Conservation (phyloP, 2,888 invertebrate genomes). For the Pherbina coryleti region DNA sequence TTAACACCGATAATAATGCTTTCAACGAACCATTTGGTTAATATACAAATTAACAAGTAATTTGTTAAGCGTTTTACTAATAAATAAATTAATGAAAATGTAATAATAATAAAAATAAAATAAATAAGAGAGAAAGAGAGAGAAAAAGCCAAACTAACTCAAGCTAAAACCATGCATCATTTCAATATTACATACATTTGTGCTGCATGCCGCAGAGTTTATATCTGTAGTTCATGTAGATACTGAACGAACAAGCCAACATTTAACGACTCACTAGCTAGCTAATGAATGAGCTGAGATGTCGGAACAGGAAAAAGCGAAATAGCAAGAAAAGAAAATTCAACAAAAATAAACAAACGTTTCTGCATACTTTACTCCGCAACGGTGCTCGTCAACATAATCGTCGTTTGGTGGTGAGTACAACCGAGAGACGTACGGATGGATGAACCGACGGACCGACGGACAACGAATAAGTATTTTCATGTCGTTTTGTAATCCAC, state of each 20-base stretch:
- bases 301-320: slow-evolving; percentile 32
- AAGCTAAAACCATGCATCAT: slow-evolving; percentile 12
- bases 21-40: slow-evolving; percentile 45
- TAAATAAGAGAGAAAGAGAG: slow-evolving; percentile 12
- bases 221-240: slow-evolving; percentile 1
- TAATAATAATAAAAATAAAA: slow-evolving; percentile 32
- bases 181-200: slow-evolving; percentile 27
- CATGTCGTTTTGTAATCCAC: slow-evolving; percentile 18
- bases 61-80: slow-evolving; percentile 47
- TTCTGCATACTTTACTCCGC: slow-evolving; percentile 18
- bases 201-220: slow-evolving; percentile 27
- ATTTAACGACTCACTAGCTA: slow-evolving; percentile 40
- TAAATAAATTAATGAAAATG: slow-evolving; percentile 44
- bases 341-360: slow-evolving; percentile 43
- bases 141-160: not conserved
- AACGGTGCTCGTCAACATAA: slow-evolving; percentile 33
- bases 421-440: slow-evolving; percentile 18
- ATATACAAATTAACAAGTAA: slow-evolving; percentile 50
- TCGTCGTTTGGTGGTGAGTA: slow-evolving; percentile 26
- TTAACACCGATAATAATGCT: slow-evolving; percentile 44
- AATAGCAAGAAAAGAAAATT: slow-evolving; percentile 38
- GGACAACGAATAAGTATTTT: slow-evolving; percentile 10
- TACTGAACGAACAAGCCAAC: slow-evolving; percentile 23
- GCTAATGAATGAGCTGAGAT: slow-evolving; percentile 44
- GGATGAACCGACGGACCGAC: slow-evolving; percentile 14